Percentiles rank a stretch among this genome's conserved stretches.
Evolutionary conservation across 2,888 invertebrate species (phyloP).

Genomic region (Argyra leucocephala): DNA sequence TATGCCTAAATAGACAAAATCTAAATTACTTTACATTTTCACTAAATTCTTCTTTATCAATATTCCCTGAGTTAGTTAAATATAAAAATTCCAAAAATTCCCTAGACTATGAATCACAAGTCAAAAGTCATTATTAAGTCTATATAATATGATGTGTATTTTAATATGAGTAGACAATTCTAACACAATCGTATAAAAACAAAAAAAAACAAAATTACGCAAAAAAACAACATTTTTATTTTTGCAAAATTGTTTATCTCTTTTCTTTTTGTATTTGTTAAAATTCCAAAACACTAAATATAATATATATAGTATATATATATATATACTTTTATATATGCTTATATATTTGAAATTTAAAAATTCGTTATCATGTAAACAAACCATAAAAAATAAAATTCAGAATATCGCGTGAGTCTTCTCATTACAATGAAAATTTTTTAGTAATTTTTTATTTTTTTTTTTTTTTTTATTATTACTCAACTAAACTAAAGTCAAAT

Average conservation of each 20-base stretch:
- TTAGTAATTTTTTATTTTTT: too few species aligned
- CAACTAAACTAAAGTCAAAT: neutral
- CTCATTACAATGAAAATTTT: neutral
- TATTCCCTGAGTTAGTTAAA: too few species aligned
- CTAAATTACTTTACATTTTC: too few species aligned
- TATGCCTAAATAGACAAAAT: too few species aligned
- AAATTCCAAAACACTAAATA: neutral
- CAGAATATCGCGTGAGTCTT: neutral
- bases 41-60: too few species aligned
- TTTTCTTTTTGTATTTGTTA: neutral
- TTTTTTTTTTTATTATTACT: too few species aligned
- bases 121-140: neutral
- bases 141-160: too few species aligned
- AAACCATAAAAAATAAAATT: neutral
- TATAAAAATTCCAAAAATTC: too few species aligned
- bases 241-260: neutral
- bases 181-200: neutral
- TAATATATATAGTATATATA: neutral
- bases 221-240: neutral
- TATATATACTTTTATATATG: neutral
- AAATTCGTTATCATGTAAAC: neutral
- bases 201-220: neutral
- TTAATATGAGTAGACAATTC: neutral
- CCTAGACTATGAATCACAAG: slow-evolving; percentile 1
- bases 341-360: neutral